Conservation (phyloP, 2,113 vertebrate species). For the Menura novaehollandiae region DNA sequence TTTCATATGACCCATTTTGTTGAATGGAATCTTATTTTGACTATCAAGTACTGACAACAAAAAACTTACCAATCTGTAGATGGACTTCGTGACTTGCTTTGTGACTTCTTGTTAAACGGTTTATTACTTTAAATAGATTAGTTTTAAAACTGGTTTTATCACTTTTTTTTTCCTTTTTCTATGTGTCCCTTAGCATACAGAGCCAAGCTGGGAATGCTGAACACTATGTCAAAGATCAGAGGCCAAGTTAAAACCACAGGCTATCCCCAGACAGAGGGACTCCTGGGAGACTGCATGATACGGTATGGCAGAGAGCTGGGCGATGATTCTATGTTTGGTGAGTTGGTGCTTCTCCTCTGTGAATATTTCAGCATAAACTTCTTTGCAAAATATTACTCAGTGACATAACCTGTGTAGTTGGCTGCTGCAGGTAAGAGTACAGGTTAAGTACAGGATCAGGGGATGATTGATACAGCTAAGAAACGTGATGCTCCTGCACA, state of each 20-base stretch:
- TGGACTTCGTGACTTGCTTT: background rate
- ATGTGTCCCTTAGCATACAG: slow-evolving; percentile 78
- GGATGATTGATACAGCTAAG: background rate
- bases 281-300: slow-evolving; percentile 93
- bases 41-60: background rate
- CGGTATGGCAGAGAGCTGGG: slow-evolving; percentile 89
- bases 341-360: slow-evolving; percentile 17
- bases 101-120: background rate
- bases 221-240: slow-evolving; percentile 91
- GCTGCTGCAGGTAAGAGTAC: background rate
- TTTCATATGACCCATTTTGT: background rate
- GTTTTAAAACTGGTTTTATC: background rate
- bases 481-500: fast-evolving
- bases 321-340: slow-evolving; percentile 88
- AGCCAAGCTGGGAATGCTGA: slow-evolving; percentile 92
- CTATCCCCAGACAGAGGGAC: slow-evolving; percentile 90
- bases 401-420: background rate
- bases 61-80: background rate
- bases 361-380: background rate
- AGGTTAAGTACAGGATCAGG: background rate
- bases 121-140: background rate
- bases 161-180: background rate
- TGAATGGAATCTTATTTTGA: background rate
- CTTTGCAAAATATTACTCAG: background rate
- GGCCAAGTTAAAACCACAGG: slow-evolving; percentile 91